phyloP scores from a whole-genome alignment of 2,797 vertebrate species.

The Microctenopoma stevenorrisi region DNA sequence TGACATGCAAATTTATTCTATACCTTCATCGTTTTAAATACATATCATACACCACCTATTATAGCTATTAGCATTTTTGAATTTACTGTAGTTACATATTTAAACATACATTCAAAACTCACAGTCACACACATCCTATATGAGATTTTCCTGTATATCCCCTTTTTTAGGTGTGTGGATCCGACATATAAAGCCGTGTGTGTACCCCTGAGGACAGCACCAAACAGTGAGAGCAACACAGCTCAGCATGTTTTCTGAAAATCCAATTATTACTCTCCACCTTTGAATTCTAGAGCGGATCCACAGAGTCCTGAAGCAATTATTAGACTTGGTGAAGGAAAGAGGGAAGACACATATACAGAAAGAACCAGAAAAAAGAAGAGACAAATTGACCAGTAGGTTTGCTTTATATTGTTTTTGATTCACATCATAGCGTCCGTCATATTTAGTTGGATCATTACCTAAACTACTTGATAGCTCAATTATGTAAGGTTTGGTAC shows the following conservation, averaged over 20 bases:
- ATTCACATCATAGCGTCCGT: conserved; percentile 48
- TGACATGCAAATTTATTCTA: not conserved
- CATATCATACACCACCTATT: not conserved
- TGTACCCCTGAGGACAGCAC: conserved; percentile 82
- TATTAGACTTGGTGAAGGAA: conserved; percentile 80
- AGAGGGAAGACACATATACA: conserved; percentile 35
- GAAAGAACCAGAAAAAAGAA: conserved; percentile 24
- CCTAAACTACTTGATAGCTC: no score
- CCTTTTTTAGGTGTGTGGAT: conserved; percentile 73
- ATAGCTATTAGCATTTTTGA: not conserved
- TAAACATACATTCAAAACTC: conserved; percentile 18
- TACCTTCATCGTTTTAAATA: conserved; percentile 9
- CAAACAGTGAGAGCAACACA: conserved; percentile 85
- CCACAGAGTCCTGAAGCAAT: conserved; percentile 89
- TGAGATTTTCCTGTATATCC: conserved; percentile 29
- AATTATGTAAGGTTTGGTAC: no score
- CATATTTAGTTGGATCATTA: conserved; percentile 1
- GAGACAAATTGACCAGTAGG: conserved; percentile 37
- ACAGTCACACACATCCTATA: conserved; percentile 34
- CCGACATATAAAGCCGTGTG: conserved; percentile 78
- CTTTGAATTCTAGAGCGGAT: conserved; percentile 89
- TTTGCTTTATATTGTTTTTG: conserved; percentile 81
- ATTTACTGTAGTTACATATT: conserved; percentile 1
- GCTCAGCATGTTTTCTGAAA: conserved; percentile 91
- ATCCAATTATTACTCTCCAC: conserved; percentile 90